Conservation (phyloP, 1,140 invertebrate genomes). For the Tetramorium simillimum region DNA sequence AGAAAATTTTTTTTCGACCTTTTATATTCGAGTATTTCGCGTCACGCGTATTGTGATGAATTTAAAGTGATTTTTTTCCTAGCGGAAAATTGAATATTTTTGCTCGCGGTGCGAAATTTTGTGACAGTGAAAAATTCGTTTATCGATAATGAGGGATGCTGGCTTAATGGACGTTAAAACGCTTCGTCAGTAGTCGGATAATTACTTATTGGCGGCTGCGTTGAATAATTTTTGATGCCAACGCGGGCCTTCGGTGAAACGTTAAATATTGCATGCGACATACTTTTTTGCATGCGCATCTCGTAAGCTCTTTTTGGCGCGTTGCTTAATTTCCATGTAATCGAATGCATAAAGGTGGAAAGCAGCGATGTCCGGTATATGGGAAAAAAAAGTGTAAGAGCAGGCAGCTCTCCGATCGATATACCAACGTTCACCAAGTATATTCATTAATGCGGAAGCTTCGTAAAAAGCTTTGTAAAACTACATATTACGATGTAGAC, state of each 20-base stretch:
- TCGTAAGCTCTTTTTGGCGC: background rate
- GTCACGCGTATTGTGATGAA: background rate
- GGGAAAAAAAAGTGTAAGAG: background rate
- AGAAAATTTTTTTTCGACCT: background rate
- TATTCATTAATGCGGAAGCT: slow-evolving; percentile 52
- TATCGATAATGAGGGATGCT: slow-evolving; percentile 28
- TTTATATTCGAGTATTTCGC: slow-evolving; percentile 1
- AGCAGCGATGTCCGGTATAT: background rate
- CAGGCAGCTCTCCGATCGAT: slow-evolving; percentile 2
- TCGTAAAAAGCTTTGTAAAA: slow-evolving; percentile 39
- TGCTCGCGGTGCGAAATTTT: background rate
- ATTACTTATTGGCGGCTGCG: background rate
- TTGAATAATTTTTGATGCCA: slow-evolving; percentile 10
- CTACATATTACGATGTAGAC: slow-evolving; percentile 38
- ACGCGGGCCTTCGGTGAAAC: background rate
- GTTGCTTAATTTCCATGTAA: slow-evolving; percentile 31
- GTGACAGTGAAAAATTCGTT: slow-evolving; percentile 29
- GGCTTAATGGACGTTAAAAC: slow-evolving; percentile 16
- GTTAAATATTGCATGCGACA: slow-evolving; percentile 28
- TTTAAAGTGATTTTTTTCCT: background rate
- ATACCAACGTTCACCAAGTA: slow-evolving; percentile 35
- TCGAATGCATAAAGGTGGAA: slow-evolving; percentile 14
- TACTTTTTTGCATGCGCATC: slow-evolving; percentile 3
- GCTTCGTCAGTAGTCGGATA: background rate
- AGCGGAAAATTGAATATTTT: slow-evolving; percentile 10